Base-by-base conservation (phyloP, 1,140 invertebrate species). In the Neoseiulus cucumeris region DNA sequence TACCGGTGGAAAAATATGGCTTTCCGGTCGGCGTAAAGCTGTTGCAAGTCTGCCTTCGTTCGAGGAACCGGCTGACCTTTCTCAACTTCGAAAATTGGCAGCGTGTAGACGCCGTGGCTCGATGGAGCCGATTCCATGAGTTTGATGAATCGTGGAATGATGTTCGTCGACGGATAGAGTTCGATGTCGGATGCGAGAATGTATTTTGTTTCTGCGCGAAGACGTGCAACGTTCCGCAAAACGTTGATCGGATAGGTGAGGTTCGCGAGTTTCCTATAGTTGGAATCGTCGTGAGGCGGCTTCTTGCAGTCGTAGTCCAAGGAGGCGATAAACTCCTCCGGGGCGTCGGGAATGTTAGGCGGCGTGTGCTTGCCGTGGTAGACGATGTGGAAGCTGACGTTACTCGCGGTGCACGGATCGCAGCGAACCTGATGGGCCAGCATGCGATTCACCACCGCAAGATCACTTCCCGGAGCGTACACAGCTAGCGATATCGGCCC, bases 1-100 rank as follows among this genome's bases (percentile, higher is more conserved):
- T 86, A 87, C 73, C 91, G 89, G 74, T 93, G 90, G 74, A 93
- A 93, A 14, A 88, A 87, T 70, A 92, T 87, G 0, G 87, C 89
- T 18, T 74, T 70, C 33, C 74, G 70, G 2, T 73, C 70, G 7
- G 71, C 71, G 47, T 79, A 72, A 67, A 80, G 74, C 28, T 73
- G 65, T 0, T 79, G 70, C 70, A 92, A 76, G 71, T 82, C 80
- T 0, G 80, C 82, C 75, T 91, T 91, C 47, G 84, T 85, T 45
- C 86, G 86, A 45, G 87, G 84, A 66, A 78, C 66, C 67, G 73
- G 75, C 83, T 86, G 66, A 76, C 82, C 33, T 73, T 68, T 82
- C 68, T 84, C 82, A 64, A 89, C 82, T 73, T 88, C 86, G 74
- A 87, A 88, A 66, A 90, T 84, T 44, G 85, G 84, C 66, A 90